These are phyloP conservation scores for Drosophila formosana DNA, from an alignment of 2,888 invertebrate species.

Conservation along the genomic window DNA sequence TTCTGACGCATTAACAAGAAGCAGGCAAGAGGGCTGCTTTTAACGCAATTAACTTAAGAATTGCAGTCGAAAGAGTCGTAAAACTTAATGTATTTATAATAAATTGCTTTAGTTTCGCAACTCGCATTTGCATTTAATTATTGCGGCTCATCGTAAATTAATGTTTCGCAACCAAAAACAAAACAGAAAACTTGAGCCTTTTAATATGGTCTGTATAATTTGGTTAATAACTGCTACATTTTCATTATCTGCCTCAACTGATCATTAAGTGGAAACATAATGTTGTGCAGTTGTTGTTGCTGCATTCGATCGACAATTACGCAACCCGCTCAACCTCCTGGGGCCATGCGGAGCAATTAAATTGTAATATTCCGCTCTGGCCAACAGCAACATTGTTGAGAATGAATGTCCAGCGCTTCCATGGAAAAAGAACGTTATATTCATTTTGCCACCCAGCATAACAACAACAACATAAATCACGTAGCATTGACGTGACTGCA, in stretches of 20 bases:
- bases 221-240: conserved; percentile 13
- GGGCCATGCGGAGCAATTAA: conserved; percentile 61
- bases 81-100: conserved; percentile 6
- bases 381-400: conserved; percentile 55
- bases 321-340: conserved; percentile 46
- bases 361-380: conserved; percentile 40
- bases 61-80: conserved; percentile 5
- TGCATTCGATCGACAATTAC: conserved; percentile 52
- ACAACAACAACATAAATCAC: conserved; percentile 58
- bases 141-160: conserved; percentile 2
- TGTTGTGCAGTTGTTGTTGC: neutral
- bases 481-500: conserved; percentile 74
- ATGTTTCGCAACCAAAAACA: neutral
- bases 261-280: conserved; percentile 26
- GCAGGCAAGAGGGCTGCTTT: conserved; percentile 1
- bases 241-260: neutral
- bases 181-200: neutral
- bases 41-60: conserved; percentile 8
- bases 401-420: conserved; percentile 61
- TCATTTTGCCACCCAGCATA: conserved; percentile 64
- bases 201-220: conserved; percentile 4
- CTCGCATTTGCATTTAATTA: conserved; percentile 1
- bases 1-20: conserved; percentile 29
- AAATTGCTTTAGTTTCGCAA: conserved; percentile 2
- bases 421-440: conserved; percentile 74